These are phyloP conservation scores for Drosophila erecta DNA, from an alignment of 1,140 invertebrate genomes.

Conservation along the genomic window DNA sequence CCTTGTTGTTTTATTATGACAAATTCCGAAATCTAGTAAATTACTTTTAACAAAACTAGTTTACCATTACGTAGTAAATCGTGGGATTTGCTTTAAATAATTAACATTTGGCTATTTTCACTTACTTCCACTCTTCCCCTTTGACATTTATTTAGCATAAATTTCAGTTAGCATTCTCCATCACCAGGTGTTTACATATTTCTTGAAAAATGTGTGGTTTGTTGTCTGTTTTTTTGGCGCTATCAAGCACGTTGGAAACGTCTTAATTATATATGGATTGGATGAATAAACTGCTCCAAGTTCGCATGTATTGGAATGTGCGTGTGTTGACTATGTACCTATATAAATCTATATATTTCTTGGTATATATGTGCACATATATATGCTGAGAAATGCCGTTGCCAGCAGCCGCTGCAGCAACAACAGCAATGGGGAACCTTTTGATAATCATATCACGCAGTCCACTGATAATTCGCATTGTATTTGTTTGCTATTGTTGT, in stretches of 20 bases:
- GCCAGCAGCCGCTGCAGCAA: conserved; percentile 56
- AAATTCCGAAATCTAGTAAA: too few relatives aligned
- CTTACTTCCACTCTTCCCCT: background rate
- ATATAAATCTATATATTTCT: conserved; percentile 9
- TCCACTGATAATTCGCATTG: conserved; percentile 80
- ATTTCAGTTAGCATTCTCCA: background rate
- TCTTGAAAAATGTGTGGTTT: conserved; percentile 29
- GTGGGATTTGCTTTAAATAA: too few relatives aligned
- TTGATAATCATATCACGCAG: conserved; percentile 82
- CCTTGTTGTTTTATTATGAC: too few relatives aligned
- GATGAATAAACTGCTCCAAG: conserved; percentile 50
- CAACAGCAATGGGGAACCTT: conserved; percentile 59
- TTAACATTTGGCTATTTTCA: too few relatives aligned
- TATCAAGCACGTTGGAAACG: conserved; percentile 54
- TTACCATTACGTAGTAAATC: background rate
- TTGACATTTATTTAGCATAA: conserved; percentile 1
- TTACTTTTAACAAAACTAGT: background rate
- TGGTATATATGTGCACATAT: background rate
- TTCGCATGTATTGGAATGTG: conserved; percentile 37
- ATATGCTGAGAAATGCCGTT: conserved; percentile 64
- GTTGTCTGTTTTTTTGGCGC: conserved; percentile 26
- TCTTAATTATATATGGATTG: conserved; percentile 45
- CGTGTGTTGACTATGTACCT: conserved; percentile 2
- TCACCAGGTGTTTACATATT: conserved; percentile 16
- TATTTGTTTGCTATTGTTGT: conserved; percentile 61